Evolutionary conservation across 2,888 invertebrate species (phyloP), one percentile per base, ranked within the genome.

Genomic region (Polymixis flavicincta): DNA sequence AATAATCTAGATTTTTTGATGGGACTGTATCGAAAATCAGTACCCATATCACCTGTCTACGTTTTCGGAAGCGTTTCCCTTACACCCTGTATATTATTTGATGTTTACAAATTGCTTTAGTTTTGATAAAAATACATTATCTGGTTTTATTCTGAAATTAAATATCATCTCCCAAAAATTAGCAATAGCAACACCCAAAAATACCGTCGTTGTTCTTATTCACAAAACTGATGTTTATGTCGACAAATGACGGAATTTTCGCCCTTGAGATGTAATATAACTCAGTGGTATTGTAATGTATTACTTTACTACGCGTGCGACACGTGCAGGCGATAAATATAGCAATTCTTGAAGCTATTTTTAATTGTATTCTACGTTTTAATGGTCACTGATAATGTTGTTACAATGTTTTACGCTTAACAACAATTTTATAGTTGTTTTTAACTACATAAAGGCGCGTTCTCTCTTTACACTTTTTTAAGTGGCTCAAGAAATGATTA

Each of bases 311-410:
- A 83, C 74, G 57, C 13, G 9, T 45, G 6, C 66, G 50, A 71
- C 75, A 84, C 75, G 84, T 82, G 84, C 55, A 75, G 52, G 17
- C 69, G 61, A 80, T 84, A 80, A 84, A 84, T 68, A 75, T 82
- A 76, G 52, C 65, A 42, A 67, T 50, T 68, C 70, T 74, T 79
- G 42, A 79, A 71, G 59, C n/a, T 74, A 61, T 84, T 69, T 66
- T 52, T 32, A 69, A 69, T 48, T 71, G 54, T 74, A 69, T 69
- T 61, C 37, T 37, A 50, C 55, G 37, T 78, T 52, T 54, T 84
- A 74, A 37, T 65, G 42, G 22, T 25, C 55, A 69, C 42, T 80
- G 71, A 71, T 80, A 72, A 48, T 61, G 28, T 48, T 52, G 45
- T 65, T 37, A 75, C 75, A 68, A 71, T 83, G 63, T 83, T 55